These are phyloP conservation scores for Chymomyza amoena DNA, from an alignment of 2,888 invertebrate species.

Conservation along the genomic window DNA sequence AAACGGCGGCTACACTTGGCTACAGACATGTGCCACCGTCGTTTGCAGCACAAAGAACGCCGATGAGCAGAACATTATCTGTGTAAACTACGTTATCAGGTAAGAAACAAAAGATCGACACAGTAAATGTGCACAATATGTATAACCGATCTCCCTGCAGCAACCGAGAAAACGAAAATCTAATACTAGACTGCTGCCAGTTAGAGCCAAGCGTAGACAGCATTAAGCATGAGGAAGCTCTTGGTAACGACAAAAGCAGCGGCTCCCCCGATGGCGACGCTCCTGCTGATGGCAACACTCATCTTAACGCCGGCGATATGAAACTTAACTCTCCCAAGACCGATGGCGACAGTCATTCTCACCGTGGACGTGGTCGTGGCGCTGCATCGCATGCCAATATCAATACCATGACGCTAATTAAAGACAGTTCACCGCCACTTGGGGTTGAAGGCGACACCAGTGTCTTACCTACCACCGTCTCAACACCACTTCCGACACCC, in stretches of 20 bases:
- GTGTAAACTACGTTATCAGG: slow-evolving; percentile 98
- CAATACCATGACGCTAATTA: slow-evolving; percentile 68
- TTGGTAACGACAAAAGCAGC: slow-evolving; percentile 86
- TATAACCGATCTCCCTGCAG: slow-evolving; percentile 37
- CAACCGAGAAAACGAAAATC: slow-evolving; percentile 88
- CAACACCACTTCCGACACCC: slow-evolving; percentile 51
- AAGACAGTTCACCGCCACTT: slow-evolving; percentile 68
- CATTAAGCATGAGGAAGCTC: slow-evolving; percentile 87
- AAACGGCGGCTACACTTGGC: slow-evolving; percentile 96
- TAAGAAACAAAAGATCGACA: slow-evolving; percentile 70
- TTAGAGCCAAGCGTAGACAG: slow-evolving; percentile 88
- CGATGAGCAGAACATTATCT: slow-evolving; percentile 98
- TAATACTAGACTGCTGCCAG: slow-evolving; percentile 96
- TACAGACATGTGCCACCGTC: slow-evolving; percentile 97
- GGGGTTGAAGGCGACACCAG: slow-evolving; percentile 60
- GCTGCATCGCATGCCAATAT: slow-evolving; percentile 63
- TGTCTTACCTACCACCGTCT: slow-evolving; percentile 61
- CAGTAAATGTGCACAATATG: no score
- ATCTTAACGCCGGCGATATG: slow-evolving; percentile 70
- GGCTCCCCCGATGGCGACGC: slow-evolving; percentile 93
- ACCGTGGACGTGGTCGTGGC: slow-evolving; percentile 72
- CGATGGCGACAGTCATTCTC: slow-evolving; percentile 70
- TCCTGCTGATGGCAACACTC: slow-evolving; percentile 78
- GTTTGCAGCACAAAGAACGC: slow-evolving; percentile 97
- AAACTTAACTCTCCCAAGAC: slow-evolving; percentile 79